Evolutionary conservation across 1,140 invertebrate genomes (phyloP), one percentile per base, ranked within the genome.

Genomic region (Tribolium castaneum): DNA sequence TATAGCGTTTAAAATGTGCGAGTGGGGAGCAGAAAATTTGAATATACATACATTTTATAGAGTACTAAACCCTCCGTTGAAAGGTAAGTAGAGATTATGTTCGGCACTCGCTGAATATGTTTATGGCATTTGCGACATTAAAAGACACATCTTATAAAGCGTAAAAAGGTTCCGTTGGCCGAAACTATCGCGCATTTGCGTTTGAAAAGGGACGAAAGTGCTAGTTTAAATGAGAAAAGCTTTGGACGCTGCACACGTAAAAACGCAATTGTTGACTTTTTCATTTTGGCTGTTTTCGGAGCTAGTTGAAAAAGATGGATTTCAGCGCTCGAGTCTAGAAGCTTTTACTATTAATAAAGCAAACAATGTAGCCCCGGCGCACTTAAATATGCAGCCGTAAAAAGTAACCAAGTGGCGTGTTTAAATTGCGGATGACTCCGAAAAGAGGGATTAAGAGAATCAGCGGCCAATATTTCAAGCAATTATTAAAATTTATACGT

Each of bases 41-140:
- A 77, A 77, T 77, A 77, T 70, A 62, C 56, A 75, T 75, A 75
- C 45, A 71, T 77, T 77, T 77, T 77, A 62, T 70, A 22, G 62
- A 54, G 25, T 30, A 12, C 25, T 52, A 70, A 77, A 77, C 16
- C 51, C 59, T 66, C 51, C 62, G 75, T 51, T 71, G 75, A 71
- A 76, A 77, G 62, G 75, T 77, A 52, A 52, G 59, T 66, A 66
- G 59, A 66, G 59, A 66, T 66, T 66, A 66, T 66, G 59, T 66
- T 66, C 59, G 59, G 30, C 59, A 66, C 59, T 66, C 59, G n/a
- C n/a, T 66, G 59, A 66, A 66, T 66, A 66, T 35, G 59, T 66
- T 66, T 66, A 66, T 66, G 59, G 59, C 59, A 13, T 66, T 66
- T 34, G 3, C 59, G n/a, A 66, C 59, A 66, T 66, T 66, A 66